Evolutionary conservation across 92 coral and sea anemone genomes (phyloP).

Genomic region (Siderastrea radians): DNA sequence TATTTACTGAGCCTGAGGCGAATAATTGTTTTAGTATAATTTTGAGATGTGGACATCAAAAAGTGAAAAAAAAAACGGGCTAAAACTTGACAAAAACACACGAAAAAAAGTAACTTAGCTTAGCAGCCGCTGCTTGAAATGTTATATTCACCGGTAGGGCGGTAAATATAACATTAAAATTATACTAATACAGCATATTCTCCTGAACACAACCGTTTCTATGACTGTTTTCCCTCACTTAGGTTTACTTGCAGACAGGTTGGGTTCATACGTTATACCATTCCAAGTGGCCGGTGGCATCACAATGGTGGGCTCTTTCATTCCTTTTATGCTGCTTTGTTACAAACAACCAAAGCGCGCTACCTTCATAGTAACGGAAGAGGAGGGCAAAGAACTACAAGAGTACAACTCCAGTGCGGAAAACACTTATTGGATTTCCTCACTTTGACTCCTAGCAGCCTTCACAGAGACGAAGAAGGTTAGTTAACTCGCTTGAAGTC

Average conservation of each 20-base stretch:
- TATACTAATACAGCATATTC: background rate
- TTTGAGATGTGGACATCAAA: no score
- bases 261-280: conserved; percentile 31
- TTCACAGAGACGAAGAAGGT: no score
- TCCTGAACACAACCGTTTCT: background rate
- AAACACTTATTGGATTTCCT: background rate
- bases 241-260: conserved; percentile 34
- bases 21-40: no score
- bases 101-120: no score
- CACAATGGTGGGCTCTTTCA: background rate
- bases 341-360: background rate
- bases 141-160: no score
- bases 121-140: no score
- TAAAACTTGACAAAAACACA: no score
- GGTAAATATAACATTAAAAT: no score
- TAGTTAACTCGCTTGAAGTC: no score
- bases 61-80: no score
- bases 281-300: conserved; percentile 41
- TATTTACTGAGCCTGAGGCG: no score
- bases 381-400: conserved; percentile 2
- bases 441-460: background rate
- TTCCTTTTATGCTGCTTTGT: conserved; percentile 34
- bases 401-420: background rate
- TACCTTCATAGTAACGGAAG: background rate
- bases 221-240: background rate